These are phyloP conservation scores for Drymonia ruficornis DNA, from an alignment of 2,888 invertebrate species.

Conservation along the genomic window DNA sequence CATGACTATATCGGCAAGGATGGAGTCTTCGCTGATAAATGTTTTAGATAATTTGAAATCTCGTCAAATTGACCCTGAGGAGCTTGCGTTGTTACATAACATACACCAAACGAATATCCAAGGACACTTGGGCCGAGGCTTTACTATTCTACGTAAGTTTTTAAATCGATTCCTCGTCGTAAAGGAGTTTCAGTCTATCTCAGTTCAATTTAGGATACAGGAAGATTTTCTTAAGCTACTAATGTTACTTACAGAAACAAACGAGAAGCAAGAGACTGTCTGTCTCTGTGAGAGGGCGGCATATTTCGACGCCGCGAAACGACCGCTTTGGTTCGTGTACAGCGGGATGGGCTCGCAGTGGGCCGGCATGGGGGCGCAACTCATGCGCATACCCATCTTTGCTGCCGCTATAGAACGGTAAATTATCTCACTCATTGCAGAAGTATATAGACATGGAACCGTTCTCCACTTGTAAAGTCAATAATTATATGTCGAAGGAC, in stretches of 20 bases:
- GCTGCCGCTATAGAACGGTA: conserved; percentile 79
- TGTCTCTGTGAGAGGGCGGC: conserved; percentile 47
- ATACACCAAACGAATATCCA: conserved; percentile 54
- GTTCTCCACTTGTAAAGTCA: too few species aligned
- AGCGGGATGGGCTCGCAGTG: conserved; percentile 91
- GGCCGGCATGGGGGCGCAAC: conserved; percentile 87
- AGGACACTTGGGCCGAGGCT: conserved; percentile 71
- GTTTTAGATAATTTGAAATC: conserved; percentile 58
- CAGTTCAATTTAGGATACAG: background rate
- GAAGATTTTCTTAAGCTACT: too few species aligned
- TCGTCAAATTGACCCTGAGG: conserved; percentile 64
- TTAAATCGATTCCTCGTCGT: background rate
- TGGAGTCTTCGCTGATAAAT: conserved; percentile 49
- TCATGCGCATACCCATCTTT: conserved; percentile 87
- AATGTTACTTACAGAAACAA: conserved; percentile 44
- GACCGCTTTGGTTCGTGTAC: conserved; percentile 89
- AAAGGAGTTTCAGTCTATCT: background rate
- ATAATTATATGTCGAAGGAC: too few species aligned
- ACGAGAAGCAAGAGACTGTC: conserved; percentile 50
- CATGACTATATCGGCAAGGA: conserved; percentile 60
- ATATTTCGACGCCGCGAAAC: conserved; percentile 55
- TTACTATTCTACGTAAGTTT: conserved; percentile 54
- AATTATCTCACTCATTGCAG: background rate
- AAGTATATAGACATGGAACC: too few species aligned
- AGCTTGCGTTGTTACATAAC: conserved; percentile 64